Base-by-base conservation (phyloP, 1,140 invertebrate species). In the Drosophila triauraria region DNA sequence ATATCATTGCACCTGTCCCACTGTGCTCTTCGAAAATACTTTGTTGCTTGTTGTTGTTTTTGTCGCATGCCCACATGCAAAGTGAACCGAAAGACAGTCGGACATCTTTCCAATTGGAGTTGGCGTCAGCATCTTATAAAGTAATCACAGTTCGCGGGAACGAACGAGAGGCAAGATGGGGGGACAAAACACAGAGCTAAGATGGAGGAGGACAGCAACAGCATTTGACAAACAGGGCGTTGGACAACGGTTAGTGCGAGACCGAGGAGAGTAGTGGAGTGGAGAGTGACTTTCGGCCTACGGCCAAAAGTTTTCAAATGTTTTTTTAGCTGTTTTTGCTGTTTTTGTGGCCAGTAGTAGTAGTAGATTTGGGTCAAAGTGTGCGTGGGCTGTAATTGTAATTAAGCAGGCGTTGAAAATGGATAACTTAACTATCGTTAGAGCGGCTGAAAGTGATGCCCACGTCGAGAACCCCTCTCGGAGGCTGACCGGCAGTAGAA, bases 381-480 rank as follows among this genome's bases (percentile, higher is more conserved):
- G 75, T 90, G 85, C 82, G 85, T 90, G 78, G 85, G 85, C 64
- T 79, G 75, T 79, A 90, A 90, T 85, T 90, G 83, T 85, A 85
- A 90, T 90, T 90, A 78, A 84, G 67, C 75, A 71, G 75, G 58
- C 61, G 77, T 64, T 70, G 48, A 68, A 44, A 65, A 65, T 35
- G 62, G 40, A 65, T 62, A 65, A 62, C 62, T 65, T 23, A 62
- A 65, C 62, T 62, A 27, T 23, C 20, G 32, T 54, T 54, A 38
- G 32, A 54, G 38, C 20, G 27, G 30, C 60, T 80, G 78, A 85
- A 69, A 75, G 78, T 46, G 51, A 74, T 79, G 67, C 69, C 82
- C 69, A 78, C 82, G 75, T 57, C 46, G 15, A 65, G 42, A 84
- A 44, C 46, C 44, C 44, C 74, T 65, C 67, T 23, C 43, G 38